Evolutionary conservation across 2,888 invertebrate genomes (phyloP).

Genomic region (Polydrusus tereticollis): DNA sequence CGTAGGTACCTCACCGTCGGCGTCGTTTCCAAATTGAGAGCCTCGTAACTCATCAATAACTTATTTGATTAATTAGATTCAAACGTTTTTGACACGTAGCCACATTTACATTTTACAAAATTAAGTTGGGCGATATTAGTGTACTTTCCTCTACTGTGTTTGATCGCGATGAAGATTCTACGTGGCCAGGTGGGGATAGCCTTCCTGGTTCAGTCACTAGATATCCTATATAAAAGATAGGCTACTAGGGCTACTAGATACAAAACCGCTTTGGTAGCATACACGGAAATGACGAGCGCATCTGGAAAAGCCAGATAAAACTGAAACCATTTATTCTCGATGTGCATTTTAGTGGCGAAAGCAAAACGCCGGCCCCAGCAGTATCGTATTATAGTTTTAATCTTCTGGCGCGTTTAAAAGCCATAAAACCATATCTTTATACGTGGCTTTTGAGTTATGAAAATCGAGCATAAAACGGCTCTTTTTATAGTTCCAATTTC

Average conservation of each 20-base stretch:
- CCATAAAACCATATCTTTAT: constrained; percentile 15
- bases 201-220: no score
- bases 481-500: not conserved
- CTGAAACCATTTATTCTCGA: not conserved
- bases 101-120: no score
- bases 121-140: no score
- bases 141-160: no score
- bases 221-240: no score
- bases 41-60: no score
- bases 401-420: constrained; percentile 8
- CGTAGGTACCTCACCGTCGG: no score
- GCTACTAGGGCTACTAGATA: not conserved
- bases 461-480: constrained; percentile 3
- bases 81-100: no score
- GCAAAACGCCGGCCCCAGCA: not conserved
- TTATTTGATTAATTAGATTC: no score
- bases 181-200: no score
- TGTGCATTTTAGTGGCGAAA: constrained; percentile 1
- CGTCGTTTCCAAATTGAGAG: no score
- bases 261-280: not conserved
- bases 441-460: constrained; percentile 1
- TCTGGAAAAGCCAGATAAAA: constrained; percentile 4
- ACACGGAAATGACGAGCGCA: not conserved
- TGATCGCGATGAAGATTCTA: no score
- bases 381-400: constrained; percentile 10